Conservation (phyloP, 2,888 invertebrate genomes). For the Pterostichus niger region DNA sequence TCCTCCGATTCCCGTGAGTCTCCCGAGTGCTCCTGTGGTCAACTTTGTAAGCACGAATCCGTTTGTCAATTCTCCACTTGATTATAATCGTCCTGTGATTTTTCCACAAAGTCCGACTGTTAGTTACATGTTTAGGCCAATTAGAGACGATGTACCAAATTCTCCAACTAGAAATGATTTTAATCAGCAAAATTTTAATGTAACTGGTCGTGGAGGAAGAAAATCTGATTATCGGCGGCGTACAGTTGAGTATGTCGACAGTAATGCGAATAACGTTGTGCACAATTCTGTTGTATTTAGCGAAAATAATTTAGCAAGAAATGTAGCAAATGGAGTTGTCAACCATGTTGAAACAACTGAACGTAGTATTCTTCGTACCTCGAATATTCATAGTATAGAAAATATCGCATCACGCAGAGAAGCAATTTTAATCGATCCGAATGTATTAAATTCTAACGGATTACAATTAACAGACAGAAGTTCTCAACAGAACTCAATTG, state of each 20-base stretch:
- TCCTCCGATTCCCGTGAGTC: slow-evolving; percentile 40
- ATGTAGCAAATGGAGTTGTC: slow-evolving; percentile 36
- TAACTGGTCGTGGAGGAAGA: slow-evolving; percentile 75
- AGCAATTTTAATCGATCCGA: slow-evolving; percentile 68
- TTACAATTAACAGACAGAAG: slow-evolving; percentile 59
- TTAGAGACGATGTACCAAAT: slow-evolving; percentile 74
- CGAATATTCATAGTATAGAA: slow-evolving; percentile 60
- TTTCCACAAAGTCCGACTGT: slow-evolving; percentile 61
- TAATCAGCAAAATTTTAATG: slow-evolving; percentile 73
- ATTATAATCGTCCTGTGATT: slow-evolving; percentile 40
- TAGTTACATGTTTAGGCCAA: slow-evolving; percentile 73
- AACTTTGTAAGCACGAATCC: slow-evolving; percentile 69
- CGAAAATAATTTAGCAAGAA: slow-evolving; percentile 68
- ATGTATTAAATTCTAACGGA: slow-evolving; percentile 66
- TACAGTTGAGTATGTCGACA: slow-evolving; percentile 77
- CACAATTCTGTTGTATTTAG: slow-evolving; percentile 70
- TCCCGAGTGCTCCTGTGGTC: slow-evolving; percentile 69
- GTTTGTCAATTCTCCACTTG: slow-evolving; percentile 57
- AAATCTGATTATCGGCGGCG: slow-evolving; percentile 75
- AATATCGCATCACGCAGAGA: slow-evolving; percentile 66
- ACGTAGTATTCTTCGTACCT: slow-evolving; percentile 63
- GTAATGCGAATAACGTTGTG: slow-evolving; percentile 76
- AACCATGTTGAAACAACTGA: slow-evolving; percentile 59
- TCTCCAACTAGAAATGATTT: slow-evolving; percentile 72
- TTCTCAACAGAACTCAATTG: slow-evolving; percentile 53